Percentiles rank a stretch among this genome's conserved stretches.
Evolutionary conservation across 2,888 invertebrate genomes (phyloP).

Genomic region (Trisateles emortualis): DNA sequence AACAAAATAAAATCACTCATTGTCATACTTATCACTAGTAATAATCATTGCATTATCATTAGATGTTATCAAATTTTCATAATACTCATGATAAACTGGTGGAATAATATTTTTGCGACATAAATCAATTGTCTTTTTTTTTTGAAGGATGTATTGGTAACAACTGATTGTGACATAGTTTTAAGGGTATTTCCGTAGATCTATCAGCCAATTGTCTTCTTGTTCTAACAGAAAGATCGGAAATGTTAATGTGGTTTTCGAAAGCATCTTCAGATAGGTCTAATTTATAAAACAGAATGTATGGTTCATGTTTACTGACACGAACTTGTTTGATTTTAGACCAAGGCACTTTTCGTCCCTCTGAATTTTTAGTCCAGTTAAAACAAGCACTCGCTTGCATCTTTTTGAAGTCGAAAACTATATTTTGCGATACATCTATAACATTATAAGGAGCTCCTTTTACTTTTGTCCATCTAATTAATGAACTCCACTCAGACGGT

Average conservation of each 20-base stretch:
- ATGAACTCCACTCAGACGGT: slow-evolving; percentile 10
- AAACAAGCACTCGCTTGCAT: background rate
- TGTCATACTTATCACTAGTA: background rate
- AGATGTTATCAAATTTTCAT: background rate
- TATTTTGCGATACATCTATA: slow-evolving; percentile 11
- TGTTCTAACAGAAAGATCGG: background rate
- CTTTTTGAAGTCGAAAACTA: slow-evolving; percentile 4
- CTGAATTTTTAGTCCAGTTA: too few species aligned
- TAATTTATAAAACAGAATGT: background rate
- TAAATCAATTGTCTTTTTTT: background rate
- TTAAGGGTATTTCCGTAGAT: background rate
- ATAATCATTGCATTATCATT: background rate
- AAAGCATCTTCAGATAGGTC: background rate
- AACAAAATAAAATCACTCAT: background rate
- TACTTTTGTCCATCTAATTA: slow-evolving; percentile 1
- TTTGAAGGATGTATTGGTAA: background rate
- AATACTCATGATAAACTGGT: background rate
- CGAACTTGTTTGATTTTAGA: background rate
- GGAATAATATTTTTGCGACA: slow-evolving; percentile 1
- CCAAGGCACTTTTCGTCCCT: background rate
- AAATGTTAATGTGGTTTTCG: background rate
- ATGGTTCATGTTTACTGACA: background rate
- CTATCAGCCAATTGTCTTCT: background rate
- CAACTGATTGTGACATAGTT: background rate
- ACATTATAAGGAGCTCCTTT: slow-evolving; percentile 12